A percentile compares a stretch with the other conserved stretches of the same genome.
These are phyloP conservation scores for Pharmacophagus antenor DNA, from an alignment of 2,888 invertebrate genomes.

Conservation along the genomic window DNA sequence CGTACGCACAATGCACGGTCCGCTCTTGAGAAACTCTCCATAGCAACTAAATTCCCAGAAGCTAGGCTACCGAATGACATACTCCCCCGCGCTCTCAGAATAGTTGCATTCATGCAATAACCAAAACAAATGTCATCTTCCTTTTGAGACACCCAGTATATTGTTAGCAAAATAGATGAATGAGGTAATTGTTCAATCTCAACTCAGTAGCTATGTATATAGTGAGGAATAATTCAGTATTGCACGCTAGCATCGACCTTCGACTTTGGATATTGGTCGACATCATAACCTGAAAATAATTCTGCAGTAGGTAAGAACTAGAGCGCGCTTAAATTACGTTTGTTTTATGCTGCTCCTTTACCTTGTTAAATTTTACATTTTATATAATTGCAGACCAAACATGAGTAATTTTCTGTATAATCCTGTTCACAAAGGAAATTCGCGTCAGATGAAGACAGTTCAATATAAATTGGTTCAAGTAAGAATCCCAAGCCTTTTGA, in stretches of 20 bases:
- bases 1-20: too few relatives aligned
- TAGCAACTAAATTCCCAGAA: too few relatives aligned
- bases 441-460: too few relatives aligned
- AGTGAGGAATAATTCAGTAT: conserved; percentile 51
- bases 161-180: not conserved
- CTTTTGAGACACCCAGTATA: not conserved
- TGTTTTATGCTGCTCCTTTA: conserved; percentile 51
- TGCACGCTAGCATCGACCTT: conserved; percentile 48
- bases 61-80: too few relatives aligned
- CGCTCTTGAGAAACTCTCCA: too few relatives aligned
- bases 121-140: not conserved
- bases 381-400: conserved; percentile 24
- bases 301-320: conserved; percentile 35
- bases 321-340: conserved; percentile 44
- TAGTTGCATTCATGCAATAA: not conserved
- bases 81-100: too few relatives aligned
- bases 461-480: too few relatives aligned
- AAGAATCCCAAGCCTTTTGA: too few relatives aligned
- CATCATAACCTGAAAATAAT: conserved; percentile 70
- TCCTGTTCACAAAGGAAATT: too few relatives aligned
- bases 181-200: not conserved
- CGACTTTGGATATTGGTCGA: conserved; percentile 45
- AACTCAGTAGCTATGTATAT: conserved; percentile 7
- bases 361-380: conserved; percentile 36
- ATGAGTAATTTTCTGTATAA: not conserved